Evolutionary conservation across 2,888 invertebrate species (phyloP), one percentile per base, ranked within the genome.

Genomic region (Apodemia duryi): DNA sequence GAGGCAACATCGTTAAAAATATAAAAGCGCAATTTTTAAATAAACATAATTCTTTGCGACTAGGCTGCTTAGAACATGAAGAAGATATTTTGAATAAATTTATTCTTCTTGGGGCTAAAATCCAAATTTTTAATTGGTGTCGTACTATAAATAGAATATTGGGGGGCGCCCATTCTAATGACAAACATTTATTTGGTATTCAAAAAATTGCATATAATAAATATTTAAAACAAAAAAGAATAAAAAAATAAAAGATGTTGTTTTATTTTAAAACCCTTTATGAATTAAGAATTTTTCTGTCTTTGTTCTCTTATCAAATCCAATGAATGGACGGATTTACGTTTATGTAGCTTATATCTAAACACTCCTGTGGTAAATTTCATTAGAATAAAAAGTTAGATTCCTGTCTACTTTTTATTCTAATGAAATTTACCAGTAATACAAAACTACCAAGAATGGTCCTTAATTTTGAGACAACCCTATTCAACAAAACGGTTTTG

Each of bases 41-140:
- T 7, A 38, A 38, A 38, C 7, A 38, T 38, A 38, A 6, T 38
- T 38, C 38, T 38, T 6, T 38, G 7, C 21, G 21, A 21, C 21
- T 21, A 21, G 21, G 21, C 21, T 21, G 21, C 21, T 21, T 21
- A 21, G 21, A 21, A 21, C 21, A 21, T 21, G 21, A 21, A 21
- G 21, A 21, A 21, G 21, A 21, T 21, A 21, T 21, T 38, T n/a
- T 51, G 21, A 1, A 13, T 0, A 51, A 51, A 21, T 51, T 51
- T 51, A 51, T 51, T 51, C 51, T 51, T 51, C 51, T 51, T 51
- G 51, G 51, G 51, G 51, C 51, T 21, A 51, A 51, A 51, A 51
- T 51, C 51, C 51, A 51, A 6, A 7, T 51, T 51, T 51, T 51
- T 51, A 51, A 51, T 51, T 51, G n/a, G 51, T 51, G 51, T n/a